Evolutionary conservation across 2,113 vertebrate species (phyloP).

Genomic region (Phalacrocorax brasilianus): DNA sequence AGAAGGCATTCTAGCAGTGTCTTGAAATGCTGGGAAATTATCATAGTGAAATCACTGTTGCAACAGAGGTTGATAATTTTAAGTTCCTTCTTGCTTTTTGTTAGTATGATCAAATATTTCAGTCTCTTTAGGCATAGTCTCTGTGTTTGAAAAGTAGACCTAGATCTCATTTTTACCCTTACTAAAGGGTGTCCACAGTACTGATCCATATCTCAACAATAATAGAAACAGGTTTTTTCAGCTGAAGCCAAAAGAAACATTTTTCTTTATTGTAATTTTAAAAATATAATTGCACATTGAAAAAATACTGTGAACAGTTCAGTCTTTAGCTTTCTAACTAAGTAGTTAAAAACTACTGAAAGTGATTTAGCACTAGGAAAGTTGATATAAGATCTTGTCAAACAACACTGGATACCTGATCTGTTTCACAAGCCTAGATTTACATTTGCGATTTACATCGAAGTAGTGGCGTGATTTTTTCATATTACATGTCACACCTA

Average conservation of each 20-base stretch:
- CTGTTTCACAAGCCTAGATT: neutral
- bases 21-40: neutral
- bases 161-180: neutral
- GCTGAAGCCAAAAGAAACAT: neutral
- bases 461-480: neutral
- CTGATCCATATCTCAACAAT: neutral
- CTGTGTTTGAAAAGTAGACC: neutral
- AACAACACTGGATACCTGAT: accelerated
- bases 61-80: neutral
- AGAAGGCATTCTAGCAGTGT: neutral
- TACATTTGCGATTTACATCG: neutral
- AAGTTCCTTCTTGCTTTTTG: neutral
- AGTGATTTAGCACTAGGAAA: neutral
- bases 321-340: neutral
- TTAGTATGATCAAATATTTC: neutral
- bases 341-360: neutral
- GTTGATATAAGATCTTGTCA: neutral
- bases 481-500: neutral
- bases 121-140: neutral
- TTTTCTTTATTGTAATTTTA: neutral
- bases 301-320: neutral
- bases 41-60: neutral
- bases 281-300: neutral
- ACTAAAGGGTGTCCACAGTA: neutral
- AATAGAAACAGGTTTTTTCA: neutral